A percentile compares a stretch with the other conserved stretches of the same genome.
Evolutionary conservation across 2,113 vertebrate species (phyloP).

Genomic region (Psephotus haematonotus): DNA sequence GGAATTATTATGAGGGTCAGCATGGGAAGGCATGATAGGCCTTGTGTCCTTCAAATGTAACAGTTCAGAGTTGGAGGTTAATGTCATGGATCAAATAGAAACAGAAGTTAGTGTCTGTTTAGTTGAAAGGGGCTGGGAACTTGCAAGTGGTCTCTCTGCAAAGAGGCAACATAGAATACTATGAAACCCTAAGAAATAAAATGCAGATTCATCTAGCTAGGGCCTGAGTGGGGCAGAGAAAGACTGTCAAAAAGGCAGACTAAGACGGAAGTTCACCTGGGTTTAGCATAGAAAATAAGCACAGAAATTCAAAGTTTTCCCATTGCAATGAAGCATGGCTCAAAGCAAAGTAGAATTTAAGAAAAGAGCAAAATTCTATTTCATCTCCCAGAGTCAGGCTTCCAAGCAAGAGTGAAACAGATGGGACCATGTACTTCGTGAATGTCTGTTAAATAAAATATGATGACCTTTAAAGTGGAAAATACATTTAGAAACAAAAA

Average conservation of each 20-base stretch:
- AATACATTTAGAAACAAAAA: not conserved
- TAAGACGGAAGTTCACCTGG: not conserved
- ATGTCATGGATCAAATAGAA: not conserved
- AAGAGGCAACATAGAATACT: not conserved
- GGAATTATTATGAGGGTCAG: not conserved
- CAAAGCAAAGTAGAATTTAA: not conserved
- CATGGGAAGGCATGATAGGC: fast-evolving
- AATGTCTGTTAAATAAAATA: conserved; percentile 27
- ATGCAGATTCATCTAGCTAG: not conserved
- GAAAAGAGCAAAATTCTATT: not conserved
- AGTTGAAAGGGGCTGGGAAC: not conserved
- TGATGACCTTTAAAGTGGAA: not conserved
- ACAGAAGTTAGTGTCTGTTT: not conserved
- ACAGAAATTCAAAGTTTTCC: not conserved
- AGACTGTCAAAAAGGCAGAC: not conserved
- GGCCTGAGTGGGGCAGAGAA: not conserved
- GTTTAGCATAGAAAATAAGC: not conserved
- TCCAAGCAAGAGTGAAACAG: not conserved
- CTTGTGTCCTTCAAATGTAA: not conserved
- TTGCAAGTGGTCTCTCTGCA: not conserved
- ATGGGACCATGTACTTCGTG: not conserved
- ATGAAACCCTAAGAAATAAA: not conserved
- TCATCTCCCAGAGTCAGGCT: not conserved
- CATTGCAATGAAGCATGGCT: not conserved
- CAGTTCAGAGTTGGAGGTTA: not conserved